These are phyloP conservation scores for Eubasilissa regina DNA, from an alignment of 1,140 invertebrate species.

Conservation along the genomic window DNA sequence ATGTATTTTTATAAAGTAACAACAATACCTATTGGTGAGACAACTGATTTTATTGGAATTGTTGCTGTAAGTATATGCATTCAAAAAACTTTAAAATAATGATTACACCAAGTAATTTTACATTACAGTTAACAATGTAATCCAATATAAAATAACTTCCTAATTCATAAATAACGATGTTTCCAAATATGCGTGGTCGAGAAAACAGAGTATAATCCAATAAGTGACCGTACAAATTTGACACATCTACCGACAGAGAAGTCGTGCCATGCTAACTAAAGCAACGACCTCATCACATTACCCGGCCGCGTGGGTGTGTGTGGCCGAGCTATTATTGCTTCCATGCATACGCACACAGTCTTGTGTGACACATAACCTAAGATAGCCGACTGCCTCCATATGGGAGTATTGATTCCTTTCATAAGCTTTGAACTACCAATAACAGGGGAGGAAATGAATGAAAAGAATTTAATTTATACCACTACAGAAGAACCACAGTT, in stretches of 20 bases:
- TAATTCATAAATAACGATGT: too few relatives aligned
- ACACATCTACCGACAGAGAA: neutral
- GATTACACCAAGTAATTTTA: too few relatives aligned
- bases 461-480: too few relatives aligned
- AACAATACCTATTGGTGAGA: too few relatives aligned
- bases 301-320: constrained; percentile 11
- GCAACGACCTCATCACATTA: constrained; percentile 39
- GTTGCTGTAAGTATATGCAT: too few relatives aligned
- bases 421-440: neutral
- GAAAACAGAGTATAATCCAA: constrained; percentile 8
- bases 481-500: too few relatives aligned
- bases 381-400: constrained; percentile 29
- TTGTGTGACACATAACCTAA: constrained; percentile 39
- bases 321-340: neutral
- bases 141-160: too few relatives aligned
- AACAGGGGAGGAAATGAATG: neutral
- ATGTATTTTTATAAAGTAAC: too few relatives aligned
- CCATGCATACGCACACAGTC: neutral
- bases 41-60: too few relatives aligned
- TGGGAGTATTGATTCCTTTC: constrained; percentile 37
- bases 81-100: too few relatives aligned
- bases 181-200: too few relatives aligned
- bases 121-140: too few relatives aligned
- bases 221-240: neutral
- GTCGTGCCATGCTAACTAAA: neutral